A percentile compares a stretch with the other conserved stretches of the same genome.
Evolutionary conservation across 2,113 vertebrate species (phyloP).

Genomic region (Sporophila hypoxantha): DNA sequence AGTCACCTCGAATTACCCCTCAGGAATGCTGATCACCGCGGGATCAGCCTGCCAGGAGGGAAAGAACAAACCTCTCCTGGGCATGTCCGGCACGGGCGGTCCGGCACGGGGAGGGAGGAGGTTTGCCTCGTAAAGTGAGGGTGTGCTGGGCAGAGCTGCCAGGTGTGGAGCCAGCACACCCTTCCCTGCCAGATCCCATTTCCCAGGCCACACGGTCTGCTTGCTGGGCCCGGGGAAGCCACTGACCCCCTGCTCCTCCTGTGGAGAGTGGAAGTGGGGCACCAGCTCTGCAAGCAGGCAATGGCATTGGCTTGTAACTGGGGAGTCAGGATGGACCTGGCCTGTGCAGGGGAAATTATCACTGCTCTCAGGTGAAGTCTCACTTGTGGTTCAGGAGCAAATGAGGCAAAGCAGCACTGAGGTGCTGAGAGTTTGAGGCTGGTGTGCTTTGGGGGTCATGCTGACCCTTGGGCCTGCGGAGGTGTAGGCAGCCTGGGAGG

Average conservation of each 20-base stretch:
- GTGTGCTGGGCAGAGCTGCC: not conserved
- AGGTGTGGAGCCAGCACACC: not conserved
- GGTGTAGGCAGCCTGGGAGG: not conserved
- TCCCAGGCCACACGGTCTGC: fast-evolving
- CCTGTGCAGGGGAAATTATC: not conserved
- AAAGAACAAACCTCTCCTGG: not conserved
- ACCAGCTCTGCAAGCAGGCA: not conserved
- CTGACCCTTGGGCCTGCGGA: not conserved
- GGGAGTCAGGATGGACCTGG: not conserved
- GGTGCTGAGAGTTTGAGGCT: not conserved
- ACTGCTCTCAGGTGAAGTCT: not conserved
- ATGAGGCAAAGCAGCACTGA: not conserved
- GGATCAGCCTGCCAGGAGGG: not conserved
- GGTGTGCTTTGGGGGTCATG: too few relatives aligned
- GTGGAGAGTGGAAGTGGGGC: not conserved
- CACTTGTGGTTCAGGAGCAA: not conserved
- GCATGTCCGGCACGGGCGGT: not conserved
- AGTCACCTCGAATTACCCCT: not conserved
- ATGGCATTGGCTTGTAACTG: not conserved
- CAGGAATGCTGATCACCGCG: not conserved
- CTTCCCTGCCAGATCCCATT: not conserved
- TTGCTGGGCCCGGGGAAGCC: not conserved
- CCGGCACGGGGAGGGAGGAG: not conserved
- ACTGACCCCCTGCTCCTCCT: not conserved
- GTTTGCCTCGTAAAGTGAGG: not conserved